Evolutionary conservation across 2,888 invertebrate species (phyloP).

Genomic region (Thalpophila matura): DNA sequence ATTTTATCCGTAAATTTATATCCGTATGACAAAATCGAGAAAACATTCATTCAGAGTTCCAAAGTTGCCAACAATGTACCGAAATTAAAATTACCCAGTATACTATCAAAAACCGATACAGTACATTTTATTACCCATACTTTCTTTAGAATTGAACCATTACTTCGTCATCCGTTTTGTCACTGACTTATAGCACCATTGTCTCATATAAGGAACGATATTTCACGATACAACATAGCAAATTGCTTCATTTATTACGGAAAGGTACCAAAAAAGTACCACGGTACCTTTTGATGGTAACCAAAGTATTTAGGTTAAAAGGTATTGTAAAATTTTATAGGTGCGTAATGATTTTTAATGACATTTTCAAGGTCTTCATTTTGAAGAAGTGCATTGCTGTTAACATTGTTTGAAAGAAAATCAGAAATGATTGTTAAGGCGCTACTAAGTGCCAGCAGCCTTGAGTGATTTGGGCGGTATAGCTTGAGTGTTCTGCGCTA

Average conservation of each 20-base stretch:
- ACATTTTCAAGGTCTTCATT: slow-evolving; percentile 47
- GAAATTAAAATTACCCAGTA: slow-evolving; percentile 4
- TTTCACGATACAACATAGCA: slow-evolving; percentile 55
- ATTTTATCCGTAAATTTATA: too few species aligned
- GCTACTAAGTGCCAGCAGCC: too few species aligned
- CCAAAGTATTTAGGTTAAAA: slow-evolving; percentile 67
- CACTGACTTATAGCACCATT: slow-evolving; percentile 59
- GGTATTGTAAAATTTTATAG: slow-evolving; percentile 72
- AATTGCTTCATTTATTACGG: slow-evolving; percentile 68
- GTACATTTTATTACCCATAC: slow-evolving; percentile 44
- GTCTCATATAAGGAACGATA: slow-evolving; percentile 65
- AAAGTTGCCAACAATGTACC: neutral
- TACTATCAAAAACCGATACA: slow-evolving; percentile 40
- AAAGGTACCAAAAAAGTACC: slow-evolving; percentile 50
- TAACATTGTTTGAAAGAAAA: slow-evolving; percentile 13
- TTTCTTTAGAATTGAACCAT: slow-evolving; percentile 56
- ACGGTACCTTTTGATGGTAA: slow-evolving; percentile 46
- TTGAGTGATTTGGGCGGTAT: too few species aligned
- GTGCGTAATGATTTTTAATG: slow-evolving; percentile 64
- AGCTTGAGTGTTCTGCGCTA: too few species aligned
- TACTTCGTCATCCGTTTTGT: slow-evolving; percentile 42
- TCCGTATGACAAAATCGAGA: too few species aligned
- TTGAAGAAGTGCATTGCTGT: slow-evolving; percentile 19
- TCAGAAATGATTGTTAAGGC: neutral
- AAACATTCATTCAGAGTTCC: neutral